A percentile compares a stretch with the other conserved stretches of the same genome.
Conservation (phyloP, 2,113 vertebrate species). For the Herpetotheres cachinnans region DNA sequence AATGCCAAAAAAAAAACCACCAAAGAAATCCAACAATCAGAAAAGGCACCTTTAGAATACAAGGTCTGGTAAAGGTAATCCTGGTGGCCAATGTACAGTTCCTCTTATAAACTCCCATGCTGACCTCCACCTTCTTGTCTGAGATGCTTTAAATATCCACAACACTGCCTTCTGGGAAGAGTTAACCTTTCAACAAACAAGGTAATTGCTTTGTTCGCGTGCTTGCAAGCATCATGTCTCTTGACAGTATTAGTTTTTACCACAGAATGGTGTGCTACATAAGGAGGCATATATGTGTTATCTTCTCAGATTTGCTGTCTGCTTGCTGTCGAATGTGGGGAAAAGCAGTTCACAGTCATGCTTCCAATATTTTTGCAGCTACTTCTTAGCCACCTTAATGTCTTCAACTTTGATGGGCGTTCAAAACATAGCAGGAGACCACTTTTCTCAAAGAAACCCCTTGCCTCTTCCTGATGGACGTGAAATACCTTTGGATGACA, state of each 20-base stretch:
- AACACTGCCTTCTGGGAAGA: neutral
- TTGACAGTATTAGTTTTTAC: neutral
- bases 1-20: neutral
- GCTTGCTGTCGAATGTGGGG: fast-evolving
- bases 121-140: neutral
- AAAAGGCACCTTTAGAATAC: neutral
- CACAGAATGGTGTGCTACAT: neutral
- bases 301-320: neutral
- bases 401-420: neutral
- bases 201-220: neutral
- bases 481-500: neutral
- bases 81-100: neutral
- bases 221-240: neutral
- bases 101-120: neutral
- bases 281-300: neutral
- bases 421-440: neutral
- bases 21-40: neutral
- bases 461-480: neutral
- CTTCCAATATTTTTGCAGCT: neutral
- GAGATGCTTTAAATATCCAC: neutral
- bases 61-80: neutral
- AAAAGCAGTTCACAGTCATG: neutral
- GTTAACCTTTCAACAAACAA: neutral
- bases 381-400: neutral
- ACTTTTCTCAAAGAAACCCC: neutral